These are phyloP conservation scores for Bufo gargarizans DNA, from an alignment of 2,113 vertebrate genomes.

Conservation along the genomic window DNA sequence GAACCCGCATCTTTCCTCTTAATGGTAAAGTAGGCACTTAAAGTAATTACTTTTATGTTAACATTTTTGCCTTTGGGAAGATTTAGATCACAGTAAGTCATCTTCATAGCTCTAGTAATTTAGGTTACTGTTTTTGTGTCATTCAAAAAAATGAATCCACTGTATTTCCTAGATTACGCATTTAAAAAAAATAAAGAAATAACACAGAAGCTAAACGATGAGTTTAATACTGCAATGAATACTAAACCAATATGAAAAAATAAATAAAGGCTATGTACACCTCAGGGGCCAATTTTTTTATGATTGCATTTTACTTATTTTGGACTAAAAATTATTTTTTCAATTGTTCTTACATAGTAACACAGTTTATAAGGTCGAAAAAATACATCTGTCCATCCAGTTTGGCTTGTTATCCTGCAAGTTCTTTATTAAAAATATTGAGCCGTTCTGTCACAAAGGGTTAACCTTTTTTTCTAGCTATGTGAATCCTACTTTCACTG, in stretches of 20 bases:
- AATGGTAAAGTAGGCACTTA: constrained; percentile 3
- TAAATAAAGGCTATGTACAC: too few relatives aligned
- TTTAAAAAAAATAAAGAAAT: not conserved
- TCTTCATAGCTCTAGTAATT: not conserved
- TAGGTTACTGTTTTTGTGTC: not conserved
- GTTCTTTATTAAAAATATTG: too few relatives aligned
- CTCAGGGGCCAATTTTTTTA: too few relatives aligned
- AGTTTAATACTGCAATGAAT: not conserved
- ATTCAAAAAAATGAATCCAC: not conserved
- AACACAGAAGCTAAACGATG: not conserved
- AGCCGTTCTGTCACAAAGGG: too few relatives aligned
- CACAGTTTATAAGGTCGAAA: too few relatives aligned
- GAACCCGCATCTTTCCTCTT: constrained; percentile 1
- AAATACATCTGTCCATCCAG: too few relatives aligned
- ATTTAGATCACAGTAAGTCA: not conserved
- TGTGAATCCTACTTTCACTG: too few relatives aligned
- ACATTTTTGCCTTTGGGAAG: constrained; percentile 1
- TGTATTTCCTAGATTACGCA: not conserved
- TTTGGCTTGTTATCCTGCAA: too few relatives aligned
- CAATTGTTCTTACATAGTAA: too few relatives aligned
- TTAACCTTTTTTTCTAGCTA: too few relatives aligned
- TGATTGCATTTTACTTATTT: too few relatives aligned
- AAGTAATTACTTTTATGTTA: constrained; percentile 18
- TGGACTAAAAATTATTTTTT: too few relatives aligned
- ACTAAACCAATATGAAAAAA: not conserved